These are phyloP conservation scores for Andrena chrysosceles DNA, from an alignment of 2,888 invertebrate genomes.

Conservation along the genomic window DNA sequence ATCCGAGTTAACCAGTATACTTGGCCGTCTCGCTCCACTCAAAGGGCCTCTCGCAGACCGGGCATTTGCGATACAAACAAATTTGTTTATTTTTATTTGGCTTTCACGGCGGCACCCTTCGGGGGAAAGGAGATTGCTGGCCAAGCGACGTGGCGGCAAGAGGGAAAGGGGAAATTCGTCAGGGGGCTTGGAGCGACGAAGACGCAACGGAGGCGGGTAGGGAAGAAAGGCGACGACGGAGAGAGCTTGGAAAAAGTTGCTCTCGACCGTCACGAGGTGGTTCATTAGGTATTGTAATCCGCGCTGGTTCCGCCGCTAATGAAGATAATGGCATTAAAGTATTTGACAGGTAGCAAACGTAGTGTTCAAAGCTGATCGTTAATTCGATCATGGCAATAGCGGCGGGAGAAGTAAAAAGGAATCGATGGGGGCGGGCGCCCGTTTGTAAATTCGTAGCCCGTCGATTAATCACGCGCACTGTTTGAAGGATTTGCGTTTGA, in stretches of 20 bases:
- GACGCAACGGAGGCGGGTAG: conserved; percentile 20
- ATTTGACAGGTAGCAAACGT: conserved; percentile 77
- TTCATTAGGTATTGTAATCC: conserved; percentile 85
- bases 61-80: conserved; percentile 82
- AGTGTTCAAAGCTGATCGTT: conserved; percentile 78
- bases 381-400: conserved; percentile 77
- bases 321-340: conserved; percentile 84
- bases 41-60: conserved; percentile 73
- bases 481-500: conserved; percentile 31
- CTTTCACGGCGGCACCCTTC: conserved; percentile 61
- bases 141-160: conserved; percentile 49
- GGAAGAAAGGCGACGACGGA: conserved; percentile 52
- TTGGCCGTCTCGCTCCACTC: conserved; percentile 72
- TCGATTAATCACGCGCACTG: conserved; percentile 57
- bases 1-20: conserved; percentile 80
- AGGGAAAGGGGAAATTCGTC: conserved; percentile 32
- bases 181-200: not conserved
- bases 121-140: conserved; percentile 69
- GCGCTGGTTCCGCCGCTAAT: conserved; percentile 80
- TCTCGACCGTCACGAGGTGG: conserved; percentile 76
- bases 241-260: conserved; percentile 72
- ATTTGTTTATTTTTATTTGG: conserved; percentile 83
- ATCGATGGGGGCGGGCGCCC: conserved; percentile 31
- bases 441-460: conserved; percentile 49
- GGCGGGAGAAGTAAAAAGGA: conserved; percentile 58